These are phyloP conservation scores for Aplocera efformata DNA, from an alignment of 2,888 invertebrate genomes.

Conservation along the genomic window DNA sequence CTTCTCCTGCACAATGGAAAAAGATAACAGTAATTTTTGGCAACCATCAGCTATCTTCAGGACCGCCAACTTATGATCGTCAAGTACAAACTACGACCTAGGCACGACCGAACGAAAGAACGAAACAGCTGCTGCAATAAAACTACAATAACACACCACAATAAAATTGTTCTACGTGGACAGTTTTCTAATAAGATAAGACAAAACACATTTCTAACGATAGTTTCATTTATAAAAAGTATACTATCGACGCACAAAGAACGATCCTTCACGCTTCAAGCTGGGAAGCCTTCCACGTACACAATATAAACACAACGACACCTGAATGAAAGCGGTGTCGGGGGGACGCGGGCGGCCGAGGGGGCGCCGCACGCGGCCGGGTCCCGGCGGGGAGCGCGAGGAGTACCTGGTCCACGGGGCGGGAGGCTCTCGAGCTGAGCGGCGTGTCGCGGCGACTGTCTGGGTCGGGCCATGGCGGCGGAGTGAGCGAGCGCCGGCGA, in stretches of 20 bases:
- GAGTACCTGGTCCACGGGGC: constrained; percentile 74
- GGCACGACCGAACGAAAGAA: neutral
- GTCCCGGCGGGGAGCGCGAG: constrained; percentile 5
- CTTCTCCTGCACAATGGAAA: too few species aligned
- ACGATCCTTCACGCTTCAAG: too few species aligned
- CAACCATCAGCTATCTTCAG: too few species aligned
- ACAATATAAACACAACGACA: constrained; percentile 2
- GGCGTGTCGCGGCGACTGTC: constrained; percentile 73
- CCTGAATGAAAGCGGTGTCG: constrained; percentile 17
- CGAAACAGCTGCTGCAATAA: constrained; percentile 24
- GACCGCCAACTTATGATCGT: too few species aligned
- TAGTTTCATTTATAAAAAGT: constrained; percentile 19
- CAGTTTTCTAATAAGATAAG: constrained; percentile 13
- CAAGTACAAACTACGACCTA: too few species aligned
- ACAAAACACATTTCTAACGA: constrained; percentile 15
- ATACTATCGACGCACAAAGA: too few species aligned
- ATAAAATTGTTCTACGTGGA: constrained; percentile 8
- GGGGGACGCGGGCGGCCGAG: constrained; percentile 1
- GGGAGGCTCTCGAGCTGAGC: constrained; percentile 67
- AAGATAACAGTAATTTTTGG: too few species aligned
- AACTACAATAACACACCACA: constrained; percentile 6
- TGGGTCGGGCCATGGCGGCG: constrained; percentile 73
- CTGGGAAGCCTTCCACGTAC: constrained; percentile 4
- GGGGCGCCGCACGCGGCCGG: neutral
- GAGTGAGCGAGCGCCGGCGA: constrained; percentile 58